These are phyloP conservation scores for Cotesia typhae DNA, from an alignment of 1,140 invertebrate genomes.

Conservation along the genomic window DNA sequence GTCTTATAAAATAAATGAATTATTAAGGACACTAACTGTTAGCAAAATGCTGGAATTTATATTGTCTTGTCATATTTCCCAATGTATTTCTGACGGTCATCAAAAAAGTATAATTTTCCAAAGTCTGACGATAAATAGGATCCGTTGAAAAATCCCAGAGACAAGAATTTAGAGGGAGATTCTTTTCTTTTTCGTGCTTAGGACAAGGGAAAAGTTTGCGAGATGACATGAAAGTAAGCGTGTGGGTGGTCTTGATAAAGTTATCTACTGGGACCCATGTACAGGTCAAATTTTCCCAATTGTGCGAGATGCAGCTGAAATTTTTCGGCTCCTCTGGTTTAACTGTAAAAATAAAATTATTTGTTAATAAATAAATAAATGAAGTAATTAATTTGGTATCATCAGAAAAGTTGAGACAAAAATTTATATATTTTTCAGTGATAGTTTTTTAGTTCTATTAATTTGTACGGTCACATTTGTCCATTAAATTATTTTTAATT, in stretches of 20 bases:
- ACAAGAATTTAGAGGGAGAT: conserved; percentile 53
- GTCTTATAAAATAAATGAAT: conserved; percentile 18
- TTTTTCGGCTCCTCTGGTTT: conserved; percentile 68
- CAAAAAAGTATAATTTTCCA: conserved; percentile 68
- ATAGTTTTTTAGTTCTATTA: too few species aligned
- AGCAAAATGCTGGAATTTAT: conserved; percentile 71
- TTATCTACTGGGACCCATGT: conserved; percentile 69
- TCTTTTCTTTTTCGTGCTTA: conserved; percentile 36
- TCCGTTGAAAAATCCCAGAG: conserved; percentile 68
- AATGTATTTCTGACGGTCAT: conserved; percentile 68
- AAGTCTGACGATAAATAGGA: conserved; percentile 71
- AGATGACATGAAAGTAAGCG: conserved; percentile 65
- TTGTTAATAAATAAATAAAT: not conserved
- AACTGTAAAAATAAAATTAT: conserved; percentile 42
- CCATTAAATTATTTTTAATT: too few species aligned
- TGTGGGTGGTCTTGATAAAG: conserved; percentile 68
- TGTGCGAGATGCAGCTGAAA: conserved; percentile 73
- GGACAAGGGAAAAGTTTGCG: conserved; percentile 56
- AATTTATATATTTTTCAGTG: too few species aligned
- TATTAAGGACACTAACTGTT: conserved; percentile 60
- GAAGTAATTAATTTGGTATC: too few species aligned
- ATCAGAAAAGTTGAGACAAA: too few species aligned
- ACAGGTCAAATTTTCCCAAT: conserved; percentile 74
- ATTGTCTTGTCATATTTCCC: conserved; percentile 62
- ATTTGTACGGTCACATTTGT: too few species aligned